Evolutionary conservation across 2,797 vertebrate genomes (phyloP).

Genomic region (Champsocephalus gunnari): DNA sequence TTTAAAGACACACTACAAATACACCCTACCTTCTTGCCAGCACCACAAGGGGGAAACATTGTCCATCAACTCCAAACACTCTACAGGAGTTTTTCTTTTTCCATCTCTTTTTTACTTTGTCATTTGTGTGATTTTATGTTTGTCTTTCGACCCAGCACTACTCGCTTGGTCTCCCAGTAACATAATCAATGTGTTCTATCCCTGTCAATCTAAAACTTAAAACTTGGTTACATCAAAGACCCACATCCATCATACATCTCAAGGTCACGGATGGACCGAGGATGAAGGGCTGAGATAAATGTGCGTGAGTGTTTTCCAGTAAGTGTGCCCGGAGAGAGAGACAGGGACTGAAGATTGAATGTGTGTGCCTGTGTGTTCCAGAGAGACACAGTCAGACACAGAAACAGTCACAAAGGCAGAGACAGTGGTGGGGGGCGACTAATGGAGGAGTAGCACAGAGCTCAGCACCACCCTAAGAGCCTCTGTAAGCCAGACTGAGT

Average conservation of each 20-base stretch:
- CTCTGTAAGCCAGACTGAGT: slow-evolving; percentile 77
- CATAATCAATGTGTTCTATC: slow-evolving; percentile 73
- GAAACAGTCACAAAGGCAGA: slow-evolving; percentile 66
- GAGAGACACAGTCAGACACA: slow-evolving; percentile 54
- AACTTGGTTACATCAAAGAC: slow-evolving; percentile 77
- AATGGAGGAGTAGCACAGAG: slow-evolving; percentile 74
- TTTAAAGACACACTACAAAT: slow-evolving; percentile 59
- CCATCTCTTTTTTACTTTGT: slow-evolving; percentile 17
- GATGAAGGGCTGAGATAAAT: slow-evolving; percentile 74
- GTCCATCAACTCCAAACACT: slow-evolving; percentile 71
- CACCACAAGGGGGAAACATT: slow-evolving; percentile 84
- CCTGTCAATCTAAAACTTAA: slow-evolving; percentile 77
- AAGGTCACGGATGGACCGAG: slow-evolving; percentile 75
- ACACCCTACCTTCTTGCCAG: slow-evolving; percentile 69
- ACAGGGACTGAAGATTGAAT: slow-evolving; percentile 52
- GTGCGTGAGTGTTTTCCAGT: slow-evolving; percentile 63
- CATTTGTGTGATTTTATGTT: slow-evolving; percentile 68
- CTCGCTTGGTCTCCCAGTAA: slow-evolving; percentile 45
- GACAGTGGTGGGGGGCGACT: slow-evolving; percentile 64
- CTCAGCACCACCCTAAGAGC: slow-evolving; percentile 78
- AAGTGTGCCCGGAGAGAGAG: slow-evolving; percentile 46
- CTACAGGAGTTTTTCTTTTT: slow-evolving; percentile 33
- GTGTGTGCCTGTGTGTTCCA: slow-evolving; percentile 44
- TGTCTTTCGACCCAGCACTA: slow-evolving; percentile 43
- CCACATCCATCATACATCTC: slow-evolving; percentile 78